A percentile compares a stretch with the other conserved stretches of the same genome.
These are phyloP conservation scores for Nomada ferruginata DNA, from an alignment of 2,888 invertebrate genomes.

Conservation along the genomic window DNA sequence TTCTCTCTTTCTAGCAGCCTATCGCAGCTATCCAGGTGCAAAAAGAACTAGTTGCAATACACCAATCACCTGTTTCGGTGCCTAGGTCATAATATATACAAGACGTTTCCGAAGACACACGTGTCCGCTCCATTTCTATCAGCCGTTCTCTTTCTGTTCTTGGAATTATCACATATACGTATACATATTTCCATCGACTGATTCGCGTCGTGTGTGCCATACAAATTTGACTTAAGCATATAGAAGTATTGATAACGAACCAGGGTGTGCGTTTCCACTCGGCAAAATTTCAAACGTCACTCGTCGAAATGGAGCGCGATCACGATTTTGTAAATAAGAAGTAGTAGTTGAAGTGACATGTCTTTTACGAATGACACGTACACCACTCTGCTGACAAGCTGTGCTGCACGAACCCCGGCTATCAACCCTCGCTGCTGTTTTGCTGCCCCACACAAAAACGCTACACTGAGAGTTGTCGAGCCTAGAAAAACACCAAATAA, in stretches of 20 bases:
- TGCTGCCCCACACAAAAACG: slow-evolving; percentile 82
- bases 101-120: slow-evolving; percentile 64
- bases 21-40: slow-evolving; percentile 84
- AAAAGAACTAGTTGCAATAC: slow-evolving; percentile 79
- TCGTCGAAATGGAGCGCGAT: slow-evolving; percentile 57
- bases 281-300: neutral
- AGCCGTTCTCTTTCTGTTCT: neutral
- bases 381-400: slow-evolving; percentile 85
- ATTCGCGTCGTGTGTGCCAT: no score
- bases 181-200: neutral
- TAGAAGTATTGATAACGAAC: no score
- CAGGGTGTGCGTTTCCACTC: neutral
- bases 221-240: no score
- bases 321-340: slow-evolving; percentile 73
- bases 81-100: slow-evolving; percentile 75
- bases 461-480: slow-evolving; percentile 77
- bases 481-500: slow-evolving; percentile 35
- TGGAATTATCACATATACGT: neutral
- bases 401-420: slow-evolving; percentile 84
- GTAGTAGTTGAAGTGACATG: slow-evolving; percentile 75
- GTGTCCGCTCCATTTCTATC: slow-evolving; percentile 67
- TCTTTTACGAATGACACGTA: slow-evolving; percentile 81
- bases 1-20: slow-evolving; percentile 84
- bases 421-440: slow-evolving; percentile 83
- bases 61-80: slow-evolving; percentile 82